Conservation (phyloP, 1,140 invertebrate genomes). For the Drosophila busckii region DNA sequence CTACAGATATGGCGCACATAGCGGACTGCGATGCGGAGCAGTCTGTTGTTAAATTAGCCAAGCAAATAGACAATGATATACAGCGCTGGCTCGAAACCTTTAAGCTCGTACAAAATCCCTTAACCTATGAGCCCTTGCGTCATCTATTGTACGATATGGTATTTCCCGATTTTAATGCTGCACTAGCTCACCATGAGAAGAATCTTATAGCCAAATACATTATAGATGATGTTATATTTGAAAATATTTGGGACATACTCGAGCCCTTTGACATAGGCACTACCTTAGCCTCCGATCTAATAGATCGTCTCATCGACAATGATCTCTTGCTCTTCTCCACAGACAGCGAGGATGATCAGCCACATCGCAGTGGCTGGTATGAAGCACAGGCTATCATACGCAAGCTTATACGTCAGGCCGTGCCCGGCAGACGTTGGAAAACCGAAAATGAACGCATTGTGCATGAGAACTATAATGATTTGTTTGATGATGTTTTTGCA, state of each 20-base stretch:
- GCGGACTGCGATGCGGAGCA: conserved; percentile 81
- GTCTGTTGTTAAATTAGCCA: conserved; percentile 81
- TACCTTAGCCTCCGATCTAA: conserved; percentile 34
- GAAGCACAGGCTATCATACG: conserved; percentile 54
- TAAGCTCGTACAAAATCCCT: conserved; percentile 45
- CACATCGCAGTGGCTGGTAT: background rate
- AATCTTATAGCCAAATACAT: conserved; percentile 38
- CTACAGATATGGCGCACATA: conserved; percentile 81
- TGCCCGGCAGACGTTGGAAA: conserved; percentile 64
- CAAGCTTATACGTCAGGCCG: conserved; percentile 52
- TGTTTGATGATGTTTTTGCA: conserved; percentile 44
- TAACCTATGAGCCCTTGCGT: conserved; percentile 77
- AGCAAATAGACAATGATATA: conserved; percentile 81
- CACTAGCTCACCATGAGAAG: conserved; percentile 32
- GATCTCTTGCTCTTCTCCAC: conserved; percentile 56
- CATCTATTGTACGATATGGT: conserved; percentile 36
- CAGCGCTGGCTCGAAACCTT: conserved; percentile 79
- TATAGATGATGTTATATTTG: conserved; percentile 56
- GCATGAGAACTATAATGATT: conserved; percentile 32
- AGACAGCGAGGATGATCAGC: conserved; percentile 46
- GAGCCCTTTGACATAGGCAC: conserved; percentile 49
- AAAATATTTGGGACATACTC: conserved; percentile 25
- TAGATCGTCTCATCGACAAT: conserved; percentile 63
- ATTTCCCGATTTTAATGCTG: conserved; percentile 28
- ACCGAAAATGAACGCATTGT: conserved; percentile 44